phyloP scores from a whole-genome alignment of 2,888 invertebrate species.

The Coelinius sp. region DNA sequence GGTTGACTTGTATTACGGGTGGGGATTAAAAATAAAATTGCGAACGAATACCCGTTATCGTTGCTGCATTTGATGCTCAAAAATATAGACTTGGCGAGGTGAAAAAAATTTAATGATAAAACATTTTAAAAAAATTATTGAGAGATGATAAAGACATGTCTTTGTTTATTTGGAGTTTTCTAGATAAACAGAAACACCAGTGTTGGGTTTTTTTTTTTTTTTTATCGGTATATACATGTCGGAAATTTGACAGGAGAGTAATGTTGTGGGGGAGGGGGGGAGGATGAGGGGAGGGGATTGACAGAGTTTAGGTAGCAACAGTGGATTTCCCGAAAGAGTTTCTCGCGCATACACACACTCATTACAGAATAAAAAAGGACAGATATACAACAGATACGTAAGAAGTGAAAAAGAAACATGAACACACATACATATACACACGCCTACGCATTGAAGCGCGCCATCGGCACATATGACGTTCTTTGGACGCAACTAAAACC shows the following conservation, averaged over 20 bases:
- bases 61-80: slow-evolving; percentile 2
- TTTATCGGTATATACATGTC: neutral
- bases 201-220: no score
- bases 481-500: slow-evolving; percentile 36
- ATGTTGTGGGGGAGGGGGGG: neutral
- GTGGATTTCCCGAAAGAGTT: slow-evolving; percentile 32
- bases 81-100: neutral
- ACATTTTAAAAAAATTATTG: neutral
- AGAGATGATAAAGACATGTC: neutral
- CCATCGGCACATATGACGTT: slow-evolving; percentile 39
- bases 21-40: slow-evolving; percentile 25
- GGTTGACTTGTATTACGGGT: slow-evolving; percentile 10
- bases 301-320: slow-evolving; percentile 50
- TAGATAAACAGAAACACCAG: neutral
- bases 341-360: slow-evolving; percentile 41
- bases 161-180: neutral
- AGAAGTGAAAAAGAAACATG: slow-evolving; percentile 32
- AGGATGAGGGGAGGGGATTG: slow-evolving; percentile 5
- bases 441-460: slow-evolving; percentile 39
- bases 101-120: neutral
- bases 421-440: slow-evolving; percentile 22
- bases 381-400: slow-evolving; percentile 25
- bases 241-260: neutral
- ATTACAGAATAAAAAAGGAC: slow-evolving; percentile 29
- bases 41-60: slow-evolving; percentile 17